Evolutionary conservation across 2,113 vertebrate species (phyloP).

Genomic region (Crotalus tigris): DNA sequence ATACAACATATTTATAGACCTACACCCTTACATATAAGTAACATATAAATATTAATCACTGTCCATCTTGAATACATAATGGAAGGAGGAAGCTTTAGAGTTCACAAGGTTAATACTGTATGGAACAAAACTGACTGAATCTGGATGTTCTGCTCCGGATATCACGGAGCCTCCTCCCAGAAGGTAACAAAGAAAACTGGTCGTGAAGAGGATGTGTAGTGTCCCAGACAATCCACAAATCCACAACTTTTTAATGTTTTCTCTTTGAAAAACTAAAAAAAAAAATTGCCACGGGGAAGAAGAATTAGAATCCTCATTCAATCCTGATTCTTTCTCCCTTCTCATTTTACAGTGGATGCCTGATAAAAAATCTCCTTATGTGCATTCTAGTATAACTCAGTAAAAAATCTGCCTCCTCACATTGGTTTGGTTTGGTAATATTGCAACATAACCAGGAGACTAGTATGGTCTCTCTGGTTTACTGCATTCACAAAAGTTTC

Average conservation of each 20-base stretch:
- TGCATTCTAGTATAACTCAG: neutral
- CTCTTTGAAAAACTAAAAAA: neutral
- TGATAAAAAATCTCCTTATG: neutral
- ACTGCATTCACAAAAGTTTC: neutral
- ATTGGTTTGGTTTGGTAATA: neutral
- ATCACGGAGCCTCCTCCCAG: too few species aligned
- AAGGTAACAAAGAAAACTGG: too few species aligned
- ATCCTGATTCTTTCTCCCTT: neutral
- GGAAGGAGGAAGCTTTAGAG: too few species aligned
- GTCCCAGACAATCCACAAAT: neutral
- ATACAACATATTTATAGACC: too few species aligned
- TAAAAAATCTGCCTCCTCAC: neutral
- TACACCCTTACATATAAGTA: too few species aligned
- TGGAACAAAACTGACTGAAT: too few species aligned
- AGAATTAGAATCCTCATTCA: neutral
- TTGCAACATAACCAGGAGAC: neutral
- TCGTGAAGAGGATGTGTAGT: too few species aligned
- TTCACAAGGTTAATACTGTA: too few species aligned
- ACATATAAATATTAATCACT: too few species aligned
- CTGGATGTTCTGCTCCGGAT: too few species aligned
- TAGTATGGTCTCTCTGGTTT: neutral
- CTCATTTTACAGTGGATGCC: neutral
- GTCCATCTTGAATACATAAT: too few species aligned
- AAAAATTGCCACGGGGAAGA: neutral
- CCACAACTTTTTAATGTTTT: neutral